These are phyloP conservation scores for Orbicella faveolata DNA, from an alignment of 64 coral and sea anemone genomes.

Conservation along the genomic window DNA sequence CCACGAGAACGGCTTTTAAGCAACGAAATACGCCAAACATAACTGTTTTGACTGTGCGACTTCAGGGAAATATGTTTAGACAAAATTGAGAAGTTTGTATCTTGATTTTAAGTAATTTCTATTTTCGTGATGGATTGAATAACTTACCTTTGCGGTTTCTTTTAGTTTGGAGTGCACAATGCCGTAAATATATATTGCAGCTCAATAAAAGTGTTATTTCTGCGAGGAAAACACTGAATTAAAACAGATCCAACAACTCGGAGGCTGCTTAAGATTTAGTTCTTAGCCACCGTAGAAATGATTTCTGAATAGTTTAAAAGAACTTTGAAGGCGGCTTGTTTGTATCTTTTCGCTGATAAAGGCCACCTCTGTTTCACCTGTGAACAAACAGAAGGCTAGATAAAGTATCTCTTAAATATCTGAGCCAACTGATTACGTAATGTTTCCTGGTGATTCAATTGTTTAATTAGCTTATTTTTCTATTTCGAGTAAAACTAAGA, in stretches of 20 bases:
- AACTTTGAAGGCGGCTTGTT: background rate
- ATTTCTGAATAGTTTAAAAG: background rate
- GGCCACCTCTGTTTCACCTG: background rate
- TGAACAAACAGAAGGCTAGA: background rate
- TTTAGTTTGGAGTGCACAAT: background rate
- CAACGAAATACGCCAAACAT: background rate
- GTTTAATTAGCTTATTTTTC: background rate
- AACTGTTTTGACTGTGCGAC: background rate
- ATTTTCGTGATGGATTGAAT: background rate
- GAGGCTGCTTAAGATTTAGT: too few species aligned
- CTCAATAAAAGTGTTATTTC: background rate
- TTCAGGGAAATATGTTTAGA: background rate
- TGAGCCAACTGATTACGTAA: background rate
- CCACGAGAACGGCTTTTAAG: background rate
- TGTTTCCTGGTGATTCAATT: background rate
- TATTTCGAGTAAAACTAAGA: background rate
- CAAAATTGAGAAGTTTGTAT: background rate
- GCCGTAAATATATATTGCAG: background rate
- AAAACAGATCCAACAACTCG: too few species aligned
- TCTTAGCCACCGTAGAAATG: background rate
- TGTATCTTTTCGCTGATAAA: background rate
- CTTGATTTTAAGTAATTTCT: background rate
- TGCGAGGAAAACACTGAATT: too few species aligned
- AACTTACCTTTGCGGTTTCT: slow-evolving; percentile 9
- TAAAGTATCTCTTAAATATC: background rate